These are phyloP conservation scores for Mormyrus iriodes DNA, from an alignment of 2,113 vertebrate species.

Conservation along the genomic window DNA sequence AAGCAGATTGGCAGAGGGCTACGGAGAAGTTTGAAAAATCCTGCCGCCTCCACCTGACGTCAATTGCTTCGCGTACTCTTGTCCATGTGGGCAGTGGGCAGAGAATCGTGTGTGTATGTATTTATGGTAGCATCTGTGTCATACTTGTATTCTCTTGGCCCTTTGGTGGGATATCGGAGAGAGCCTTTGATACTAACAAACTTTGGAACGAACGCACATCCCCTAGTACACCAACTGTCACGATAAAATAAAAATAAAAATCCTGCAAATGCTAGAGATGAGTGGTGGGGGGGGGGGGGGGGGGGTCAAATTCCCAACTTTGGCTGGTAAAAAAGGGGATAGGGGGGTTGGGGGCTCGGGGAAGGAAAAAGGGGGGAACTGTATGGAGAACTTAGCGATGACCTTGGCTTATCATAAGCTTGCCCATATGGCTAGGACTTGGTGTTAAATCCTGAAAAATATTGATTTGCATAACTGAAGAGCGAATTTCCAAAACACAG, in stretches of 20 bases:
- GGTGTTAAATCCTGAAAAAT: background rate
- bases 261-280: background rate
- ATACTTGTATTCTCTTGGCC: background rate
- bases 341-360: background rate
- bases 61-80: background rate
- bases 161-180: background rate
- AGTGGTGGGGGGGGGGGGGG: background rate
- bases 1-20: slow-evolving; percentile 12
- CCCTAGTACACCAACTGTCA: background rate
- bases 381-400: background rate
- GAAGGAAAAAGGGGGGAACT: background rate
- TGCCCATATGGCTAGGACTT: background rate
- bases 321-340: background rate
- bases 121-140: background rate
- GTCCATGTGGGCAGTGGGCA: slow-evolving; percentile 15
- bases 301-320: background rate
- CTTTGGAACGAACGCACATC: background rate
- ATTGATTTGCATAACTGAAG: background rate
- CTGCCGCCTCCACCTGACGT: slow-evolving; percentile 8
- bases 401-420: background rate
- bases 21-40: slow-evolving; percentile 11
- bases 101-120: background rate
- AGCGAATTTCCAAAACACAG: background rate
- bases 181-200: background rate
- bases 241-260: background rate